Evolutionary conservation across 92 coral and sea anemone species (phyloP), one percentile per base, ranked within the genome.

Genomic region (Phenganax stokvisi): DNA sequence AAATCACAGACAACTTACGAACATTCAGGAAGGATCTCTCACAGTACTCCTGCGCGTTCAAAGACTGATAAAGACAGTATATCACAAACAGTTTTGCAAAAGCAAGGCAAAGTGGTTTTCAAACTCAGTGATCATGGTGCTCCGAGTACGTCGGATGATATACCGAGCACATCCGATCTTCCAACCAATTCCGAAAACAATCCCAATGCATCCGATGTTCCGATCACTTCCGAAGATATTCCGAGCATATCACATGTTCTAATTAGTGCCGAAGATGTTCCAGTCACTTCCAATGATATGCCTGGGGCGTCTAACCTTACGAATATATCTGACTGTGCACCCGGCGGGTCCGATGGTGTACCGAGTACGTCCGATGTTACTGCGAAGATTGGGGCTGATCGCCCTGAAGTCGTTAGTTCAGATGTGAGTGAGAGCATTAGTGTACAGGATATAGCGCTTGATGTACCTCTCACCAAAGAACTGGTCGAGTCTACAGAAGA

Each of bases 111-210:
- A 59, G 70, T 64, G 2, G 70, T 64, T 64, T 64, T 64, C 70
- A 28, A 30, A 20, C 12, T 64, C 6, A 6, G 9, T 52, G 30
- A 73, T 15, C 30, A 54, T 51, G 81, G 20, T 28, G 51, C 29
- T 64, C 73, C 73, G 73, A 68, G 47, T 7, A 44, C n/a, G 10
- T 68, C 73, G 16, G 73, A 75, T 31, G 80, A 55, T 29, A 57
- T 15, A 11, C 62, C 80, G 80, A 56, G 63, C 47, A 75, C 47
- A 7, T 31, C 80, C 80, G 67, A 75, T 31, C 28, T 27, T 27
- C 10, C 80, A 54, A 29, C 27, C 10, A 56, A 15, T 25, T 10
- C 80, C 67, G 66, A 56, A n/a, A 11, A 75, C n/a, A 2, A 8
- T 16, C 60, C 61, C 61, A 73, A 52, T 37, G 53, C 28, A 30